phyloP scores from a whole-genome alignment of 2,888 invertebrate species.

The Bembecia ichneumoniformis region DNA sequence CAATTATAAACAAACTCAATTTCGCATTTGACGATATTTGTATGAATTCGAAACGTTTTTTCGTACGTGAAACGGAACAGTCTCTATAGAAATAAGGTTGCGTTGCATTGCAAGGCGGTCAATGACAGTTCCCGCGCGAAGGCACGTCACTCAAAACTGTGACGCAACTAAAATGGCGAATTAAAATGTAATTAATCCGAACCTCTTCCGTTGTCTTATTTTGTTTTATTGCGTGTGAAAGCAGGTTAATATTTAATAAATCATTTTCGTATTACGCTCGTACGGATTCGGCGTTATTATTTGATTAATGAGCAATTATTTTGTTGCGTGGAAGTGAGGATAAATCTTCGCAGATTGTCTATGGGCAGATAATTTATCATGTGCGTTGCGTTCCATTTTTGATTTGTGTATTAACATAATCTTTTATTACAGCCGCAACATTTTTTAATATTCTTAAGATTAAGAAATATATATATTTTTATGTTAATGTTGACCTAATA shows the following conservation, averaged over 20 bases:
- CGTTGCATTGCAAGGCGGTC: constrained; percentile 14
- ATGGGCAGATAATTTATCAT: neutral
- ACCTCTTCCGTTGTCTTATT: constrained; percentile 34
- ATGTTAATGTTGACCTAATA: too few relatives aligned
- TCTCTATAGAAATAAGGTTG: neutral
- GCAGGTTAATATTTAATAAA: constrained; percentile 43
- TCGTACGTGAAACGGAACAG: neutral
- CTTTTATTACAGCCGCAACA: too few relatives aligned
- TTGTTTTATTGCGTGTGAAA: constrained; percentile 53
- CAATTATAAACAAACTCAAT: too few relatives aligned
- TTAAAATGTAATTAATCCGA: constrained; percentile 61
- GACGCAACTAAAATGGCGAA: constrained; percentile 56
- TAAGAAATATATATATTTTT: too few relatives aligned
- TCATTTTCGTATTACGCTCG: constrained; percentile 22
- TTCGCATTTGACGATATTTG: too few relatives aligned
- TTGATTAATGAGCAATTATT: constrained; percentile 27
- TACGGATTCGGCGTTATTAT: constrained; percentile 7
- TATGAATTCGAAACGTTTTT: neutral
- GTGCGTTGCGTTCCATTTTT: too few relatives aligned
- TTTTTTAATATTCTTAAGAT: too few relatives aligned
- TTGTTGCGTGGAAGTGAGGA: constrained; percentile 2
- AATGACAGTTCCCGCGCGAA: constrained; percentile 28
- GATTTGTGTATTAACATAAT: too few relatives aligned
- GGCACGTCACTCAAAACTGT: constrained; percentile 21
- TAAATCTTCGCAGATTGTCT: neutral